Percentiles rank a stretch among this genome's conserved stretches.
Evolutionary conservation across 2,888 invertebrate genomes (phyloP).

Genomic region (Ectropis crepuscularia): DNA sequence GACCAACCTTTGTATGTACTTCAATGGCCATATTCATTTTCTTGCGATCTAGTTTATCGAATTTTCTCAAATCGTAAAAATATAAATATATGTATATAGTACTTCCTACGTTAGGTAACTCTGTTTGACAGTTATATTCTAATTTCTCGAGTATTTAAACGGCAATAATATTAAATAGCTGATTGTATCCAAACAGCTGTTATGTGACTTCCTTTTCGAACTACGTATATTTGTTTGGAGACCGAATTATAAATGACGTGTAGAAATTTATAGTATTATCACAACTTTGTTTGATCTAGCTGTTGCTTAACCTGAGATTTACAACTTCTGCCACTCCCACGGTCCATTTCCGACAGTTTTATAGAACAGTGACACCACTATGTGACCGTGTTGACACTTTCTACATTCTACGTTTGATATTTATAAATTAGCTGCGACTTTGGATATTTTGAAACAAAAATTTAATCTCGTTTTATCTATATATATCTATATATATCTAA

Average conservation of each 20-base stretch:
- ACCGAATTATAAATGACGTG: conserved; percentile 6
- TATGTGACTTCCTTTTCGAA: conserved; percentile 9
- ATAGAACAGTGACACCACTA: conserved; percentile 15
- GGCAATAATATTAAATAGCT: neutral
- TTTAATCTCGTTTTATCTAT: too few relatives aligned
- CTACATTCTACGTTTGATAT: conserved; percentile 41
- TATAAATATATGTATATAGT: too few relatives aligned
- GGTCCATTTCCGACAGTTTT: conserved; percentile 38
- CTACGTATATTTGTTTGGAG: conserved; percentile 5
- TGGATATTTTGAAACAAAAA: too few relatives aligned
- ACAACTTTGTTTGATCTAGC: conserved; percentile 22
- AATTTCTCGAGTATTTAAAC: neutral
- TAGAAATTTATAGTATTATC: conserved; percentile 14
- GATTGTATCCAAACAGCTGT: neutral
- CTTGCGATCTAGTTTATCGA: too few relatives aligned
- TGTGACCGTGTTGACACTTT: conserved; percentile 37
- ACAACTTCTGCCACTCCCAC: conserved; percentile 36
- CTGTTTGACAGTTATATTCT: neutral
- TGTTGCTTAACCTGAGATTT: conserved; percentile 20
- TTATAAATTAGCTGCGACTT: too few relatives aligned
- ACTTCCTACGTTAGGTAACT: neutral
- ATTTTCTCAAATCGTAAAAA: too few relatives aligned
- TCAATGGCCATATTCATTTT: too few relatives aligned
- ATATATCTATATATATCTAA: too few relatives aligned
- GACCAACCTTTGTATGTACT: too few relatives aligned